These are phyloP conservation scores for Plebejus melissa DNA, from an alignment of 2,888 invertebrate genomes.

Conservation along the genomic window DNA sequence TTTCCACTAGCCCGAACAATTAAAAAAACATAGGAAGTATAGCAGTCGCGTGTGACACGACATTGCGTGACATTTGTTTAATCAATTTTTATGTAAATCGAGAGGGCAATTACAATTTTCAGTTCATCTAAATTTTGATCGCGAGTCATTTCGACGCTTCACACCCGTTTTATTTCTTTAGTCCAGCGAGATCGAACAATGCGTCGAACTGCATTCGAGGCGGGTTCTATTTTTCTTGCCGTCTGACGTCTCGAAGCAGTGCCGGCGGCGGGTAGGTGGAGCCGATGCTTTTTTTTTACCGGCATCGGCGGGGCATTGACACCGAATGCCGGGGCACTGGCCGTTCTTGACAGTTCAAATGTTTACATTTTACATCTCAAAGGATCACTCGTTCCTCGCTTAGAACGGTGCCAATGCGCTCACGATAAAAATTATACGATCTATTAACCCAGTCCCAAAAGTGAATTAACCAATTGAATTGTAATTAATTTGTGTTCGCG, in stretches of 20 bases:
- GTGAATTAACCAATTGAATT: constrained; percentile 10
- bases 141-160: background rate
- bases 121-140: constrained; percentile 17
- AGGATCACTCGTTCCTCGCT: constrained; percentile 60
- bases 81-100: constrained; percentile 32
- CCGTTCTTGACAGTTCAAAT: constrained; percentile 80
- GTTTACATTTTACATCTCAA: constrained; percentile 69
- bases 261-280: constrained; percentile 62
- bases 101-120: constrained; percentile 10
- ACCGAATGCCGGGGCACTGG: constrained; percentile 68
- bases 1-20: constrained; percentile 65
- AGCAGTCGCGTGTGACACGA: constrained; percentile 61
- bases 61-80: constrained; percentile 51
- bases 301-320: constrained; percentile 75
- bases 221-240: constrained; percentile 45
- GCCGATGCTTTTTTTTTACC: constrained; percentile 73
- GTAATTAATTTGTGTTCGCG: background rate
- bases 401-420: constrained; percentile 37
- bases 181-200: constrained; percentile 1
- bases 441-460: background rate
- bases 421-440: constrained; percentile 21
- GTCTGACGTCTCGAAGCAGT: constrained; percentile 52
- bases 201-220: constrained; percentile 28
- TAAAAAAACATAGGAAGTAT: constrained; percentile 65
- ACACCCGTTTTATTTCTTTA: constrained; percentile 1